Evolutionary conservation across 2,888 invertebrate genomes (phyloP), one percentile per base, ranked within the genome.

Genomic region (Andrena fulva): DNA sequence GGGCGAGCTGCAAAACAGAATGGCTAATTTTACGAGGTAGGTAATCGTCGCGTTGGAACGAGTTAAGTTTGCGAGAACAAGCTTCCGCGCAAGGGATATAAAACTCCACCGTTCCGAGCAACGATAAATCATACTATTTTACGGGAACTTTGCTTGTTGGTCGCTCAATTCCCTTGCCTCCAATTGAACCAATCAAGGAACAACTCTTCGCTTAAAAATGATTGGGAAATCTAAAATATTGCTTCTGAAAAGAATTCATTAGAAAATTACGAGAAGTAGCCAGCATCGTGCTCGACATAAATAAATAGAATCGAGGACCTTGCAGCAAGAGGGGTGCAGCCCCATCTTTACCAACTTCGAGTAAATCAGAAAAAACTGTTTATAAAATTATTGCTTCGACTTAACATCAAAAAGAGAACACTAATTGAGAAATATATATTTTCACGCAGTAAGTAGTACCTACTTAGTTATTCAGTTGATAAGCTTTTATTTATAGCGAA

Each of bases 41-140:
- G 80, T 60, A 64, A 77, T 72, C 72, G 77, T 72, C 80, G 67
- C 60, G 35, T 31, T n/a, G 74, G 56, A 76, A 79, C 50, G 76
- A 69, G 63, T 75, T 68, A 56, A 68, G 63, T 42, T 64, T 29
- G 59, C 63, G 69, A 68, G 60, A 50, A 12, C 20, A 33, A 78
- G 69, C 69, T 64, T 52, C 60, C 68, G 73, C 52, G 69, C 52
- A 66, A 50, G 27, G 59, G 69, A 78, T 69, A 78, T 81, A 81
- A 81, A 81, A 73, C 69, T 78, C 69, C 59, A 12, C 59, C 27
- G 64, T 71, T 69, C 62, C 68, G 52, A 33, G 60, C 50, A 24
- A 27, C 67, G 50, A 75, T 82, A 82, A 81, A 81, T 81, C 70
- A 81, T 74, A 62, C 70, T 74, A 64, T 74, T 81, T 78, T 33